Base-by-base conservation (phyloP, 2,113 vertebrate genomes). In the Takifugu flavidus region DNA sequence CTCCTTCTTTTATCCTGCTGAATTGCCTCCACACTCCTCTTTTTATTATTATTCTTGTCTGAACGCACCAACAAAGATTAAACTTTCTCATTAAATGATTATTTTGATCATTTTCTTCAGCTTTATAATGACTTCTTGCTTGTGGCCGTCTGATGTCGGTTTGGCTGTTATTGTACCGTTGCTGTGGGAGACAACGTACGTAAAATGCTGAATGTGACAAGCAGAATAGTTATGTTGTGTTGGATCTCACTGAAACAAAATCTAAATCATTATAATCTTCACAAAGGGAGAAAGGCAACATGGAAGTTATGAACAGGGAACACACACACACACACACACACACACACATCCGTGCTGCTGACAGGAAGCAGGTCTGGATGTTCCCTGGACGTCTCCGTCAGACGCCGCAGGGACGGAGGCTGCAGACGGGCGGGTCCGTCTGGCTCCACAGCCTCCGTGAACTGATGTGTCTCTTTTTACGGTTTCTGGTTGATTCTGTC, bases 131-230 rank as follows among this genome's bases (percentile, higher is more conserved):
- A 28, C 28, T 65, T 2, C 44, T 59, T 8, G 13, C 1, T 15
- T 12, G 51, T 72, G 12, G 77, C 31, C 1, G 57, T 62, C 14
- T 13, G 29, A 55, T 68, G 70, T 76, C 77, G 70, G 31, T 50
- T 25, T 20, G 14, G 53, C 67, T 52, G 51, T 66, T 74, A 68
- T 65, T 74, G 59, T 62, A 2, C 59, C 47, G 75, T 74, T 55
- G 15, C 70, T 69, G 67, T 53, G 70, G 64, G 72, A 46, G 72
- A 76, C 49, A 54, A 49, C 25, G 29, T 59, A 46, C 44, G 72
- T 57, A 67, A 69, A 81, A 74, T 51, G 69, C 65, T 70, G 58
- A 26, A 64, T 65, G 66, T 44, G 55, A 74, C 64, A 59, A 27
- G 63, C n/a, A 62, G 81, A 80, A 71, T 67, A 62, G 68, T 8